phyloP scores from a whole-genome alignment of 2,113 vertebrate species.

The Gobiocypris rarus region DNA sequence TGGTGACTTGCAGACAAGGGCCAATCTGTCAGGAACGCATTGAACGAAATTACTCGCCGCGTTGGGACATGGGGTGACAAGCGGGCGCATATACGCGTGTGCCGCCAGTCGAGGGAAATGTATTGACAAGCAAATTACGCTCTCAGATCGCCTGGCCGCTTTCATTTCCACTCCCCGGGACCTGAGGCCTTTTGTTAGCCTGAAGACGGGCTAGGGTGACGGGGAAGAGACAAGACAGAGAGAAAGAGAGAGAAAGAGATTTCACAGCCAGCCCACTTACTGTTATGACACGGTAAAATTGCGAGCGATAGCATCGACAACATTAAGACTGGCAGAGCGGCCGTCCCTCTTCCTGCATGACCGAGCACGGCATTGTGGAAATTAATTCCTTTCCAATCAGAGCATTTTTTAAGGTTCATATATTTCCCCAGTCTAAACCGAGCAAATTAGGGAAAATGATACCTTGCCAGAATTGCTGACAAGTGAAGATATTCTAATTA shows the following conservation, averaged over 20 bases:
- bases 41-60: slow-evolving; percentile 94
- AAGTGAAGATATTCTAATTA: slow-evolving; percentile 93
- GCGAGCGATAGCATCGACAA: slow-evolving; percentile 80
- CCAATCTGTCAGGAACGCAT: slow-evolving; percentile 96
- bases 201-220: slow-evolving; percentile 20
- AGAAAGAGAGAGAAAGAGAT: slow-evolving; percentile 48
- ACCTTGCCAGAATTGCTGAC: slow-evolving; percentile 90
- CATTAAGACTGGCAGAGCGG: slow-evolving; percentile 93
- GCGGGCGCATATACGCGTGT: slow-evolving; percentile 72
- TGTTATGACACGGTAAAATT: slow-evolving; percentile 86
- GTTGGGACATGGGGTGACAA: slow-evolving; percentile 88
- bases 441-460: slow-evolving; percentile 98
- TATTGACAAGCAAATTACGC: slow-evolving; percentile 96
- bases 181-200: slow-evolving; percentile 76
- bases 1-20: slow-evolving; percentile 89
- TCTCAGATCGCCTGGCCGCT: slow-evolving; percentile 72
- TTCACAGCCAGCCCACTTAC: slow-evolving; percentile 67
- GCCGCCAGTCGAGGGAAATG: slow-evolving; percentile 80
- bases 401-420: slow-evolving; percentile 94
- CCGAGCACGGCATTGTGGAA: slow-evolving; percentile 91
- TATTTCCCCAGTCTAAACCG: slow-evolving; percentile 96
- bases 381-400: slow-evolving; percentile 97
- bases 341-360: slow-evolving; percentile 85
- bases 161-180: slow-evolving; percentile 89
- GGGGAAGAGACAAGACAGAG: neutral